Conservation (phyloP, 2,113 vertebrate species). For the Triplophysa siluroides region DNA sequence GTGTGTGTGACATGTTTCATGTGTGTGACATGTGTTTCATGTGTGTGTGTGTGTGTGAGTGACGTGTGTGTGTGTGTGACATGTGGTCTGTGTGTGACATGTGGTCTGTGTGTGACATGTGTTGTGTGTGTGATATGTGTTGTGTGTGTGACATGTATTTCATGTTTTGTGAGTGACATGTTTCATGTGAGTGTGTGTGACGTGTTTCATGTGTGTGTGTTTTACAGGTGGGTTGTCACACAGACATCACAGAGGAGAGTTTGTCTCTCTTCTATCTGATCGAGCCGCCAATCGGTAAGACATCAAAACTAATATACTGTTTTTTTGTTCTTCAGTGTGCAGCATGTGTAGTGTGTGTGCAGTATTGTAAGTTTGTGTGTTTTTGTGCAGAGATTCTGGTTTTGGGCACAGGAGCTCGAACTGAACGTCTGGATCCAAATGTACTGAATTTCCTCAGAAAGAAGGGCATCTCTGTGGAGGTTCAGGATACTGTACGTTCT, state of each 20-base stretch:
- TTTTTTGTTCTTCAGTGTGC: neutral
- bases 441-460: constrained; percentile 75
- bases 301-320: neutral
- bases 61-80: too few species aligned
- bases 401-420: constrained; percentile 85
- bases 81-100: neutral
- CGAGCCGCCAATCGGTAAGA: constrained; percentile 85
- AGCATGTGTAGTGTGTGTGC: too few species aligned
- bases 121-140: neutral
- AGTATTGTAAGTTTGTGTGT: neutral
- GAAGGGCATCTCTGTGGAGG: constrained; percentile 88
- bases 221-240: constrained; percentile 79
- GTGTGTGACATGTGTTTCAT: too few species aligned
- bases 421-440: constrained; percentile 76
- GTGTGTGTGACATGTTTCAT: neutral
- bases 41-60: too few species aligned
- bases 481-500: constrained; percentile 89
- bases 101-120: too few species aligned
- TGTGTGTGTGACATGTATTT: too few species aligned
- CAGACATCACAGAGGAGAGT: constrained; percentile 85
- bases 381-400: constrained; percentile 85
- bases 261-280: constrained; percentile 88
- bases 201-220: neutral
- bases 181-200: too few species aligned
- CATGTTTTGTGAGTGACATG: too few species aligned